Conservation (phyloP, 2,797 vertebrate species). For the Threskiornis aethiopicus region DNA sequence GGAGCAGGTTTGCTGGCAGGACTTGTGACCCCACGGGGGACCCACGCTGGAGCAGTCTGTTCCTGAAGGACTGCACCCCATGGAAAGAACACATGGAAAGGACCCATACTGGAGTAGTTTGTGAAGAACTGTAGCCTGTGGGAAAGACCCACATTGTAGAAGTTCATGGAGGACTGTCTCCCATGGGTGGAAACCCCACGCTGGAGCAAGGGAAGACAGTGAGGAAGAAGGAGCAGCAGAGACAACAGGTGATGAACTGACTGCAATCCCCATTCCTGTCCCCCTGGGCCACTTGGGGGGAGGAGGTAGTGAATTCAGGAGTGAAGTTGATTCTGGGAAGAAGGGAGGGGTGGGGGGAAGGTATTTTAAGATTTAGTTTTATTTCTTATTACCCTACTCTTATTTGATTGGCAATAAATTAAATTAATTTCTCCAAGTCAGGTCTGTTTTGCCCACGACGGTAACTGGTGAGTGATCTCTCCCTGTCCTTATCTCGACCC, state of each 20-base stretch:
- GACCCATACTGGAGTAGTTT: not conserved
- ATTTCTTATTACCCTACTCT: not conserved
- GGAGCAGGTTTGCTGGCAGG: not conserved
- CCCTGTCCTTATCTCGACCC: not conserved
- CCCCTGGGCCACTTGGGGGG: rapidly evolving
- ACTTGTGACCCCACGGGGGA: rapidly evolving
- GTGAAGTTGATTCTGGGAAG: not conserved
- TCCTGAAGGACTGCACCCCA: not conserved
- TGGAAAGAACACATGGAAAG: not conserved
- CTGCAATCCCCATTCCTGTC: not conserved
- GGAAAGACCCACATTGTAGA: not conserved
- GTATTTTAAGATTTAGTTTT: not conserved
- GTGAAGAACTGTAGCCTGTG: not conserved
- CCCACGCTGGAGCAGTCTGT: not conserved
- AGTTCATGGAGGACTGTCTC: not conserved
- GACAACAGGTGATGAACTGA: not conserved
- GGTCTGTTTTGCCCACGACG: not conserved
- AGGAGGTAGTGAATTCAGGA: not conserved
- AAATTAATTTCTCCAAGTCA: not conserved
- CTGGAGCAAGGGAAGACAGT: not conserved
- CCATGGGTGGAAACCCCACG: rapidly evolving
- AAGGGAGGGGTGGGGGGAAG: not conserved
- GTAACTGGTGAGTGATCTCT: not conserved
- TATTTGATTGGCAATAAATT: not conserved
- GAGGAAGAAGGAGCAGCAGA: not conserved